phyloP scores from a whole-genome alignment of 92 coral and sea anemone genomes.

The Siderastrea radians region DNA sequence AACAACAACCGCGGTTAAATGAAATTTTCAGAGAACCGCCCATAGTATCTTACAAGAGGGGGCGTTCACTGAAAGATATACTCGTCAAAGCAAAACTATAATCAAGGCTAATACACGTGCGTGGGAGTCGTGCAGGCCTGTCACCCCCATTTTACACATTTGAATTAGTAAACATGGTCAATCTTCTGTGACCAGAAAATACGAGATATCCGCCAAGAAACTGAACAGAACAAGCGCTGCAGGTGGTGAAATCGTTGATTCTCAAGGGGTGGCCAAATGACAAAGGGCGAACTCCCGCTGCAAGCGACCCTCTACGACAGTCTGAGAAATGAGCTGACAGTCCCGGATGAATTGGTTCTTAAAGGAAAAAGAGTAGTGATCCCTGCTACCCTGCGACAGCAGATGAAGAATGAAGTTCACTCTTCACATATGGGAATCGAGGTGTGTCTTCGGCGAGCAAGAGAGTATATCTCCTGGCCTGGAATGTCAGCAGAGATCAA shows the following conservation, averaged over 20 bases:
- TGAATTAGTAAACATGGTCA: slow-evolving; percentile 38
- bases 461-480: slow-evolving; percentile 60
- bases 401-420: slow-evolving; percentile 42
- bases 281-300: slow-evolving; percentile 24
- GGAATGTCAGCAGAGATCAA: slow-evolving; percentile 55
- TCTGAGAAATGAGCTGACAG: slow-evolving; percentile 60
- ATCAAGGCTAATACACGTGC: too few relatives aligned
- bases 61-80: too few relatives aligned
- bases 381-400: slow-evolving; percentile 24
- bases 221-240: slow-evolving; percentile 49
- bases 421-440: slow-evolving; percentile 54
- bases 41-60: too few relatives aligned
- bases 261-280: slow-evolving; percentile 68
- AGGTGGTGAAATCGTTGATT: slow-evolving; percentile 43
- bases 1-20: too few relatives aligned
- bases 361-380: slow-evolving; percentile 50
- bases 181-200: slow-evolving; percentile 28
- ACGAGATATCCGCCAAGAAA: slow-evolving; percentile 34
- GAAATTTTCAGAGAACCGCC: too few relatives aligned
- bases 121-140: too few relatives aligned
- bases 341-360: slow-evolving; percentile 48
- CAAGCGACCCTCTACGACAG: slow-evolving; percentile 53
- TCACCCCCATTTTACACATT: too few relatives aligned
- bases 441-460: slow-evolving; percentile 52
- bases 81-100: too few relatives aligned